Base-by-base conservation (phyloP, 2,113 vertebrate genomes). In the Cranoglanis bouderius region DNA sequence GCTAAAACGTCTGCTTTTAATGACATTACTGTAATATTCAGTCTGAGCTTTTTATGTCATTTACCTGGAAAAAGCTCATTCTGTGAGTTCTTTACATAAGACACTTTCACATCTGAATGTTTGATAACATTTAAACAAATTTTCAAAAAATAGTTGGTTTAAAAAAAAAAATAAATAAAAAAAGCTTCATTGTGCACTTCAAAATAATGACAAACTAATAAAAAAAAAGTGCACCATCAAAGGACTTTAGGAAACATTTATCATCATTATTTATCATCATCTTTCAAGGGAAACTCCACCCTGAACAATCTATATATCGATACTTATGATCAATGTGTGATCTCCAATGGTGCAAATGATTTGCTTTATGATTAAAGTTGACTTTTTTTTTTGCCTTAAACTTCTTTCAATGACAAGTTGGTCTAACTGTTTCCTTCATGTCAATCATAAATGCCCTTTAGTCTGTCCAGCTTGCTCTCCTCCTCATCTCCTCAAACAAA, bases 1-100 rank as follows among this genome's bases (percentile, higher is more conserved):
- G 53, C 81, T 43, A 83, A 59, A 43, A 51, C 2, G 46, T 55
- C 74, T 81, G 59, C 55, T 87, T 87, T 81, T 67, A 63, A 49
- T 43, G 59, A 26, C n/a, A 46, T 49, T 82, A 35, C 57, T 55
- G 43, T 26, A 81, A 80, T 74, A 87, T 53, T 84, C 46, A 26
- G 24, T 32, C 14, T 51, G 51, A n/a, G n/a, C n/a, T 24, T 55
- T 83, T 40, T 77, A 57, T 86, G 55, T 78, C 35, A 38, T 82
- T 82, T 59, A 59, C 55, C 55, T 83, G 10, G 21, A 61, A 83
- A 26, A 83, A 24, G 13, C 29, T 53, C 29, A 80, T 53, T 78
- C 40, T 7, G 4, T 3, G 6, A 29, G n/a, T 67, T 63, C 26
- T n/a, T 13, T 81, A 19, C 19, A 53, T 9, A 35, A 81, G 1